These are phyloP conservation scores for Poeciliopsis turneri DNA, from an alignment of 2,797 vertebrate species.

Conservation along the genomic window DNA sequence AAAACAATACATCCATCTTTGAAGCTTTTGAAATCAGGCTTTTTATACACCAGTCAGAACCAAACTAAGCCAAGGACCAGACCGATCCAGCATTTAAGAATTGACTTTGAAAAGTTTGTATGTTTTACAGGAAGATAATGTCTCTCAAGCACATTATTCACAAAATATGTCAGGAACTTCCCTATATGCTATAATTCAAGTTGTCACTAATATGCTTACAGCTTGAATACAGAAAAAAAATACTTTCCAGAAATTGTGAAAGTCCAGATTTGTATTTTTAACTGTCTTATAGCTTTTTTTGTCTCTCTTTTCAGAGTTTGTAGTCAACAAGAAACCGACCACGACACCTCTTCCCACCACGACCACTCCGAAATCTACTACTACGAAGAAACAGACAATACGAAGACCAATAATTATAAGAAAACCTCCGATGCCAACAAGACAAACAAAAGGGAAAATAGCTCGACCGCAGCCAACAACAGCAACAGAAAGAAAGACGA, in stretches of 20 bases:
- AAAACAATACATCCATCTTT: too few relatives aligned
- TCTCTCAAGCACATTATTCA: not conserved
- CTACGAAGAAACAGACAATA: slow-evolving; percentile 36
- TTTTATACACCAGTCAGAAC: not conserved
- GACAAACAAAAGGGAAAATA: slow-evolving; percentile 41
- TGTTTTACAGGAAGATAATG: not conserved
- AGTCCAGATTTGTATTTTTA: not conserved
- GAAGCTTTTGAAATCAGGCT: too few relatives aligned
- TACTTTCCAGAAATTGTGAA: not conserved
- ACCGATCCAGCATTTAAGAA: not conserved
- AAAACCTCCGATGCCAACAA: slow-evolving; percentile 58
- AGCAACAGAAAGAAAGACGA: slow-evolving; percentile 39
- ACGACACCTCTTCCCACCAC: slow-evolving; percentile 74
- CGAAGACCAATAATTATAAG: slow-evolving; percentile 50
- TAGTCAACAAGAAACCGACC: slow-evolving; percentile 81
- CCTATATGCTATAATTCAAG: not conserved
- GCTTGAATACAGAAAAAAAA: too few relatives aligned
- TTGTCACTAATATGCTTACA: not conserved
- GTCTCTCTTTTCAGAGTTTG: slow-evolving; percentile 73
- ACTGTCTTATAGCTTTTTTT: not conserved
- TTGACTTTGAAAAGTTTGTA: not conserved
- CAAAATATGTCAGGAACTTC: not conserved
- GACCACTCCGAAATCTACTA: slow-evolving; percentile 56
- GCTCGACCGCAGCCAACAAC: slow-evolving; percentile 11
- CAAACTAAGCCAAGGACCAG: not conserved